These are phyloP conservation scores for Clupea harengus DNA, from an alignment of 2,113 vertebrate species.

Conservation along the genomic window DNA sequence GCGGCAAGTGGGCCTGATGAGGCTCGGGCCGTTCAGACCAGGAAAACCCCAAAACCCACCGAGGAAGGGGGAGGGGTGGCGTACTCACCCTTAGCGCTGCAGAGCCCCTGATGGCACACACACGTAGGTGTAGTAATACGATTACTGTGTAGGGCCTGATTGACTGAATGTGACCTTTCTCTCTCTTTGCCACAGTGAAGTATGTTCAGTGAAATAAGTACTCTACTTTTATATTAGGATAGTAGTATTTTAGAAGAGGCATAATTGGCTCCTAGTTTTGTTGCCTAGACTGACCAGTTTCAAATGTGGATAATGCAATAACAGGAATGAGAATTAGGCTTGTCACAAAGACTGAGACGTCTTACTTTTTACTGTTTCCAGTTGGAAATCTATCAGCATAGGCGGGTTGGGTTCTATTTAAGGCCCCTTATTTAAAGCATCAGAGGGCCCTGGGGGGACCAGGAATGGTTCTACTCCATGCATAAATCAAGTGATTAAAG, in stretches of 20 bases:
- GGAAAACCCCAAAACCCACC: neutral
- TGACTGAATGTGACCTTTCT: neutral
- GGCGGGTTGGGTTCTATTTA: neutral
- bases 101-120: no score
- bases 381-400: neutral
- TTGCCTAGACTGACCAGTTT: neutral
- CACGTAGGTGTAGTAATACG: neutral
- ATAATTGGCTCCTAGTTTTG: neutral
- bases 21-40: neutral
- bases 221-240: neutral
- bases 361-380: neutral
- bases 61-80: no score
- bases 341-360: neutral
- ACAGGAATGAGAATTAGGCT: neutral
- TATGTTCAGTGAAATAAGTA: neutral
- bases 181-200: neutral
- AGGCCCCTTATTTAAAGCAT: neutral
- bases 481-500: constrained; percentile 6
- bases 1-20: neutral
- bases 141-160: neutral
- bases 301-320: neutral
- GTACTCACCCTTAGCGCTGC: no score
- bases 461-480: neutral
- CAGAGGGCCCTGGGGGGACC: neutral
- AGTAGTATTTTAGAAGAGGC: neutral